Evolutionary conservation across 2,113 vertebrate species (phyloP).

Genomic region (Geococcyx californianus): DNA sequence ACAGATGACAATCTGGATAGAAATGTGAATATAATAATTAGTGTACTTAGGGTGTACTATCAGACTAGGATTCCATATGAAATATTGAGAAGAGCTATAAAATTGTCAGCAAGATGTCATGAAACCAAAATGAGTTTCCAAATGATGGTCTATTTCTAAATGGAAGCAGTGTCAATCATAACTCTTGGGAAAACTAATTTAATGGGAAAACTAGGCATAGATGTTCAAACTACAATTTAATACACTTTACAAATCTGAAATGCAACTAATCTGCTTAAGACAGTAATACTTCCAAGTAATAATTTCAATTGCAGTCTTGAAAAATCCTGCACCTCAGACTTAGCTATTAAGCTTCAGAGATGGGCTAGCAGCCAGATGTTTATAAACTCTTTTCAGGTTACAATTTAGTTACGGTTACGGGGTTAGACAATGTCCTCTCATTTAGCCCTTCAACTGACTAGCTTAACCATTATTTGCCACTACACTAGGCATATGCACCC

Average conservation of each 20-base stretch:
- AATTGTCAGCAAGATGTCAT: neutral
- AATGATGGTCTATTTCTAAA: neutral
- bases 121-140: neutral
- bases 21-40: neutral
- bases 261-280: neutral
- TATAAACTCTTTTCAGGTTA: slow-evolving; percentile 71
- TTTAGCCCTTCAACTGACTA: slow-evolving; percentile 67
- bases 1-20: neutral
- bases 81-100: neutral
- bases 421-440: slow-evolving; percentile 69
- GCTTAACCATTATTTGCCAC: slow-evolving; percentile 67
- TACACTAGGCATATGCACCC: slow-evolving; percentile 65
- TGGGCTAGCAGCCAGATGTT: slow-evolving; percentile 61
- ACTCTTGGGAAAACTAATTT: neutral
- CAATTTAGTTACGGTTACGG: slow-evolving; percentile 68
- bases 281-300: neutral
- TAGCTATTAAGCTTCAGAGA: slow-evolving; percentile 42
- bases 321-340: slow-evolving; percentile 2
- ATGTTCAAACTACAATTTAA: neutral
- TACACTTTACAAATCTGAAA: neutral
- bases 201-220: neutral
- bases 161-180: neutral
- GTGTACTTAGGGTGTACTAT: neutral
- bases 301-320: neutral
- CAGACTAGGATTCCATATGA: neutral